A percentile compares a stretch with the other conserved stretches of the same genome.
phyloP scores from a whole-genome alignment of 2,888 invertebrate species.

The Cataglyphis rosenhaueri region DNA sequence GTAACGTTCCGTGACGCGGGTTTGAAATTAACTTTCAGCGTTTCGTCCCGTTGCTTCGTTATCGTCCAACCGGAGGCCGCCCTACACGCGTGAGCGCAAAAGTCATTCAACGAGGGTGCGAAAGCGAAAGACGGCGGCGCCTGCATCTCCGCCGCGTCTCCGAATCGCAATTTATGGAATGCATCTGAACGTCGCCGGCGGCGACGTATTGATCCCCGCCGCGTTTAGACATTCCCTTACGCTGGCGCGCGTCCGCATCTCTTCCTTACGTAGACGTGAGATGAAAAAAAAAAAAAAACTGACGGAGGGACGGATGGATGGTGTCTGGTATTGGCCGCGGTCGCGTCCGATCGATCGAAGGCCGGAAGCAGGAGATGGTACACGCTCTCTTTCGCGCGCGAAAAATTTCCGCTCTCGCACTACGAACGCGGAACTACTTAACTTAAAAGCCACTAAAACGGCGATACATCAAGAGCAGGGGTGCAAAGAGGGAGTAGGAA shows the following conservation, averaged over 20 bases:
- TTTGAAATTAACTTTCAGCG: slow-evolving; percentile 43
- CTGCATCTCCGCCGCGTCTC: slow-evolving; percentile 36
- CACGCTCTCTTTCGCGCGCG: slow-evolving; percentile 25
- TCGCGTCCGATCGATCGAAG: slow-evolving; percentile 45
- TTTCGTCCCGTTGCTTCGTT: slow-evolving; percentile 37
- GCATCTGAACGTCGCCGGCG: slow-evolving; percentile 23
- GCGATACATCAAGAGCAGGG: slow-evolving; percentile 8
- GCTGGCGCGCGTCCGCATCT: slow-evolving; percentile 48
- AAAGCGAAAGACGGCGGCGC: slow-evolving; percentile 8
- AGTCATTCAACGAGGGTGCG: slow-evolving; percentile 12
- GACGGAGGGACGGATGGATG: slow-evolving; percentile 51
- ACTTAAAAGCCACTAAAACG: slow-evolving; percentile 55
- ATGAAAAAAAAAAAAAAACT: slow-evolving; percentile 22
- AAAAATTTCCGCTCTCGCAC: slow-evolving; percentile 44
- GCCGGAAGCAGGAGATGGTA: slow-evolving; percentile 34
- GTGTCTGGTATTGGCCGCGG: slow-evolving; percentile 44
- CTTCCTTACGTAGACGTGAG: slow-evolving; percentile 46
- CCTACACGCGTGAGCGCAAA: slow-evolving; percentile 5
- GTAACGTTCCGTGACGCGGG: slow-evolving; percentile 50
- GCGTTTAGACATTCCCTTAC: slow-evolving; percentile 42
- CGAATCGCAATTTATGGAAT: slow-evolving; percentile 39
- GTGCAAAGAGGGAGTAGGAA: background rate
- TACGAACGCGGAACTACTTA: slow-evolving; percentile 36
- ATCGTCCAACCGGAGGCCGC: slow-evolving; percentile 46
- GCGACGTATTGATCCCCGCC: slow-evolving; percentile 35